These are phyloP conservation scores for Microcebus griseorufus DNA, from an alignment of 2,113 vertebrate genomes.

Conservation along the genomic window DNA sequence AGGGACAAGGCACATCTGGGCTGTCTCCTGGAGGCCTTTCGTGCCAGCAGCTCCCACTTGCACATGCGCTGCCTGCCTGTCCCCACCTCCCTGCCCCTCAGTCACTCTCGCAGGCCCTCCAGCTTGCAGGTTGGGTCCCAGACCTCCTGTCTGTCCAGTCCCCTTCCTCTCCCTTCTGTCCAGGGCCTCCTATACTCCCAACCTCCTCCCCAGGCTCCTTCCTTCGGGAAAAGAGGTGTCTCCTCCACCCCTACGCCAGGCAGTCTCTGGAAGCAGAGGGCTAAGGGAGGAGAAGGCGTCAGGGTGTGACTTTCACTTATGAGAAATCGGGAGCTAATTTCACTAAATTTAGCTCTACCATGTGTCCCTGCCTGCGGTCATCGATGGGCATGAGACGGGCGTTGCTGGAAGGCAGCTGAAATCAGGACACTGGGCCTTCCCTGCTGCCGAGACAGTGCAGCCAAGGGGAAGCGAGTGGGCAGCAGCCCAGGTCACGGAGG, in stretches of 20 bases:
- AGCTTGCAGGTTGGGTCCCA: background rate
- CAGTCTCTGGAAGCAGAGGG: background rate
- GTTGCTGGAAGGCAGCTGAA: background rate
- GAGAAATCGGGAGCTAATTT: constrained; percentile 31
- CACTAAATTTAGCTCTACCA: constrained; percentile 19
- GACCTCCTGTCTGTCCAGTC: background rate
- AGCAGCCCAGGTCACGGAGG: background rate
- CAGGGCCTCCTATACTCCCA: background rate
- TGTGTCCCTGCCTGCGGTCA: background rate
- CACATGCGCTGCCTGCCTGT: background rate
- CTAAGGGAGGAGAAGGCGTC: background rate
- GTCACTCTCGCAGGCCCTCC: background rate
- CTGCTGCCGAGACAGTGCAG: background rate
- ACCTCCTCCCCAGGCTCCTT: background rate
- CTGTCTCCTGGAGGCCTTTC: background rate
- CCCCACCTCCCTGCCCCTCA: background rate
- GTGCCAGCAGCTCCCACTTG: background rate
- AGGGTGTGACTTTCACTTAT: constrained; percentile 35
- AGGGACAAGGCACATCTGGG: rapidly evolving
- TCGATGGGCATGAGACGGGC: background rate
- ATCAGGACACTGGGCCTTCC: background rate
- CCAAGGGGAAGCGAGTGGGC: background rate
- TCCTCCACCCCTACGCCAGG: background rate
- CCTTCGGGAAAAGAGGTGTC: background rate
- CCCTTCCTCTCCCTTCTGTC: background rate